A percentile compares a stretch with the other conserved stretches of the same genome.
These are phyloP conservation scores for Eciton burchellii DNA, from an alignment of 1,140 invertebrate genomes.

Conservation along the genomic window DNA sequence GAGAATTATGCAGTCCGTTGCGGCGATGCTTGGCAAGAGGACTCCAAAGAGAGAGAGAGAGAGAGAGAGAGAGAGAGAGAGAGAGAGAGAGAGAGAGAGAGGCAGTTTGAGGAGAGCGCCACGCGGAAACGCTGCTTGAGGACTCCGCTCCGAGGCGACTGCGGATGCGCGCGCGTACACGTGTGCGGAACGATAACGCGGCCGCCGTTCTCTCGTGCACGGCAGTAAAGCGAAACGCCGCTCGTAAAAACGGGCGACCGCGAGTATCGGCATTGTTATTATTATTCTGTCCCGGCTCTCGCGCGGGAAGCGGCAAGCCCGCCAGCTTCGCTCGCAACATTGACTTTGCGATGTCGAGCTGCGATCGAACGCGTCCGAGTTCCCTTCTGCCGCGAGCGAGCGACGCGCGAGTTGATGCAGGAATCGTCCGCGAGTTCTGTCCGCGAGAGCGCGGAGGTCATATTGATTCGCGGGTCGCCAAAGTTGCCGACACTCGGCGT, in stretches of 20 bases:
- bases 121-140: constrained; percentile 19
- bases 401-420: no score
- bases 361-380: background rate
- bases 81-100: constrained; percentile 9
- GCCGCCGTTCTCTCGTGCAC: constrained; percentile 20
- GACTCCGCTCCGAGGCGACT: constrained; percentile 15
- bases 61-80: constrained; percentile 2
- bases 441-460: no score
- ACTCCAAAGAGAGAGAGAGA: no score
- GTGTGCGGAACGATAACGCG: constrained; percentile 13
- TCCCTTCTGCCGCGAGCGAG: background rate
- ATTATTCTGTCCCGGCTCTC: constrained; percentile 33
- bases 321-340: constrained; percentile 21
- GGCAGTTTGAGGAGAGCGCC: background rate
- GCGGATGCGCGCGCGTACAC: background rate
- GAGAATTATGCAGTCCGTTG: constrained; percentile 8
- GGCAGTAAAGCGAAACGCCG: constrained; percentile 64
- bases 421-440: no score
- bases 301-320: constrained; percentile 1
- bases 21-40: no score
- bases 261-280: constrained; percentile 35
- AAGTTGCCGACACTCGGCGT: no score
- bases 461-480: no score
- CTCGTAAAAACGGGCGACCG: constrained; percentile 56
- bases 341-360: constrained; percentile 6